Base-by-base conservation (phyloP, 2,113 vertebrate species). In the Rhynchomys soricoides region DNA sequence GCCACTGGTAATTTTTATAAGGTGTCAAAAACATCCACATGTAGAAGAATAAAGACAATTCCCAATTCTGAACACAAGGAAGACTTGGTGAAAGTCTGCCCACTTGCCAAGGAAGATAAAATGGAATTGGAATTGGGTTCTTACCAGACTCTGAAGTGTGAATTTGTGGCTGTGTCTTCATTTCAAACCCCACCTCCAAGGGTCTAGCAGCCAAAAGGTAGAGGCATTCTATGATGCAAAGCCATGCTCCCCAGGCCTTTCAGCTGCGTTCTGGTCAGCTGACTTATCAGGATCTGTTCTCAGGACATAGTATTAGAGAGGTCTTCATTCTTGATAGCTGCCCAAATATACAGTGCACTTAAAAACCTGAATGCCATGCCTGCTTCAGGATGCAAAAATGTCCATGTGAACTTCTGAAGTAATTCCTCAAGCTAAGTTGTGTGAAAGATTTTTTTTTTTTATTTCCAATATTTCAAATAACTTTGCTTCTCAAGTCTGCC, bases 231-330 rank as follows among this genome's bases (percentile, higher is more conserved):
- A 1, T 7, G 45, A 21, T 3, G 6, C 31, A 19, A 0, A 0
- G 4, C 9, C 2, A 24, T 0, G 8, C 3, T 43, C 10, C 8
- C 0, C 0, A 2, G 50, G 10, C 40, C 55, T 45, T 21, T 2
- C 22, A 34, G 9, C 45, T 4, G 3, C 17, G 70, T 40, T 19
- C 19, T 7, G 3, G 29, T 50, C 57, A 79, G 7, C 70, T 40
- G 66, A 37, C 45, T 50, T 57, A 50, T 24, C 21, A 59, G 1
- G 21, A 10, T 16, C 92, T 29, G 34, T 34, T 89, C 17, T 29
- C 19, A 93, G 89, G 43, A 31, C 52, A 21, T 16, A 19, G 26
- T 17, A 16, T 4, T 4, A 10, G 6, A 43, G 40, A 75, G n/a
- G 37, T 16, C 55, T 2, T 40, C 57, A 29, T 64, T 64, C 24